A percentile compares a stretch with the other conserved stretches of the same genome.
Evolutionary conservation across 2,888 invertebrate species (phyloP).

Genomic region (Octonoba sinensis): DNA sequence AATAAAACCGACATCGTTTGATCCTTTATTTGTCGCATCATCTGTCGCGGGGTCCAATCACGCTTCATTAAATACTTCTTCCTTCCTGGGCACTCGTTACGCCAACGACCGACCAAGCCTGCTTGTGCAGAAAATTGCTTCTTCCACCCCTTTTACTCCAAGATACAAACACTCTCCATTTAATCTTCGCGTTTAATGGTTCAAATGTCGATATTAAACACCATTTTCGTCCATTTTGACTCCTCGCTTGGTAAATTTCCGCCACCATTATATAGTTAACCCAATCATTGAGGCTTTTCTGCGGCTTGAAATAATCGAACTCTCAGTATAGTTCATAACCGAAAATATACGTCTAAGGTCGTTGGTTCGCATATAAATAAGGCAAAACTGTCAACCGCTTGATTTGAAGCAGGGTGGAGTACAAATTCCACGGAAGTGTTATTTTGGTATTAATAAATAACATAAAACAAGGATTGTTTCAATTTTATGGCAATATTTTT

Average conservation of each 20-base stretch:
- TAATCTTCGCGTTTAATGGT: background rate
- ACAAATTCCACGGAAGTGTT: no score
- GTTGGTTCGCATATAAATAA: slow-evolving; percentile 40
- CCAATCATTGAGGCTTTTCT: background rate
- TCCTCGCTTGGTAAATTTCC: background rate
- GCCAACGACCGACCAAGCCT: background rate
- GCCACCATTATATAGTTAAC: slow-evolving; percentile 14
- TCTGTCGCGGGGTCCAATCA: background rate
- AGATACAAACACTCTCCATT: slow-evolving; percentile 4
- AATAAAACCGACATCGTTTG: no score
- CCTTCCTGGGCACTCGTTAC: background rate
- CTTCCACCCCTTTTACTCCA: background rate
- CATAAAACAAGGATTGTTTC: no score
- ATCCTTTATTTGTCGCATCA: background rate
- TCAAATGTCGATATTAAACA: slow-evolving; percentile 6
- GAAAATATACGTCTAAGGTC: no score
- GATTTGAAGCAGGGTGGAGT: background rate
- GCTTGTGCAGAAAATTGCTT: slow-evolving; percentile 8
- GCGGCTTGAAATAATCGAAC: background rate
- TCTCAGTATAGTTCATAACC: no score
- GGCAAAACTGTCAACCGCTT: slow-evolving; percentile 5
- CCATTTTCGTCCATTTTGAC: background rate
- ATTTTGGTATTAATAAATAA: no score
- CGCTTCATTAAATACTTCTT: slow-evolving; percentile 1
- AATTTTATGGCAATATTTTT: no score